Percentiles rank a stretch among this genome's conserved stretches.
Evolutionary conservation across 2,113 vertebrate genomes (phyloP).

Genomic region (Collichthys lucidus): DNA sequence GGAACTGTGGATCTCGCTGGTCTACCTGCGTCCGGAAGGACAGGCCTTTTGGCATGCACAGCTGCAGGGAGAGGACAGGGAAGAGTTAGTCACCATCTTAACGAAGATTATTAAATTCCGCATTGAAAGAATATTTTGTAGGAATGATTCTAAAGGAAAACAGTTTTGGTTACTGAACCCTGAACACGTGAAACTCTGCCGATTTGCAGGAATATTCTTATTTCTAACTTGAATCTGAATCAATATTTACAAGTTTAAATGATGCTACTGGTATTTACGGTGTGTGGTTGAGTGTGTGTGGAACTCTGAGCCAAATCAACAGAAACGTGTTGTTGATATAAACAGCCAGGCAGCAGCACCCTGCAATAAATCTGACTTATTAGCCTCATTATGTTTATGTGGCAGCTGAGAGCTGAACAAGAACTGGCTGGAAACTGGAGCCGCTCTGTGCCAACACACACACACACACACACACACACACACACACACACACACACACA

Average conservation of each 20-base stretch:
- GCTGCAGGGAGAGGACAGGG: slow-evolving; percentile 72
- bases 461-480: no score
- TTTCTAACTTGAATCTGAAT: not conserved
- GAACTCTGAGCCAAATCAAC: not conserved
- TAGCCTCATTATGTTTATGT: slow-evolving; percentile 25
- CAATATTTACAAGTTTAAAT: not conserved
- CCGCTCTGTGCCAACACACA: slow-evolving; percentile 2
- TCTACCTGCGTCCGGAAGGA: slow-evolving; percentile 91
- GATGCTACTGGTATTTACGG: not conserved
- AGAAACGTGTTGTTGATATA: not conserved
- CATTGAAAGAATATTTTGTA: not conserved
- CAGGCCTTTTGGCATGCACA: slow-evolving; percentile 95
- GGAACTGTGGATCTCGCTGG: slow-evolving; percentile 87
- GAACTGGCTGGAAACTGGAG: not conserved
- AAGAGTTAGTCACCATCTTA: not conserved
- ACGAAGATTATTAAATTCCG: no score
- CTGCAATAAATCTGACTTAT: slow-evolving; percentile 23
- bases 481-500: not conserved
- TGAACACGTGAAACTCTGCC: no score
- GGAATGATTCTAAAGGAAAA: not conserved
- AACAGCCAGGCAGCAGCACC: not conserved
- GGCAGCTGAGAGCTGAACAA: slow-evolving; percentile 8
- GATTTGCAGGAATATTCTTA: no score
- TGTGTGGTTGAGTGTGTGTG: not conserved
- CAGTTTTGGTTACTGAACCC: not conserved